These are phyloP conservation scores for Clarias pachynema DNA, from an alignment of 2,797 vertebrate species.

Conservation along the genomic window DNA sequence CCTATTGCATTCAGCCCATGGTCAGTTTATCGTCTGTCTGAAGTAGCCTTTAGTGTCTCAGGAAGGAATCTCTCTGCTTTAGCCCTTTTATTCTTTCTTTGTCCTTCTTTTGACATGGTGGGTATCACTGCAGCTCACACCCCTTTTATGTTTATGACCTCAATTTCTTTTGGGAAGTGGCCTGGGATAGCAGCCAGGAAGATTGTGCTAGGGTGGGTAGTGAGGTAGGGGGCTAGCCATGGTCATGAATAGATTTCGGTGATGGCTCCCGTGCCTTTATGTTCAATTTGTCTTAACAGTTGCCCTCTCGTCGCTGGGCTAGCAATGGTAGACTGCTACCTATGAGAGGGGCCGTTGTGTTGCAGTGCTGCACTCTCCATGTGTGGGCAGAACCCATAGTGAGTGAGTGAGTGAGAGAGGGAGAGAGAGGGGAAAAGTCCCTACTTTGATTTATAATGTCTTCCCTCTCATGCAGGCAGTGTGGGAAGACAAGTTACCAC, in stretches of 20 bases:
- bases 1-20: constrained; percentile 43
- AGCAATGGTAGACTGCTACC: constrained; percentile 53
- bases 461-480: constrained; percentile 41
- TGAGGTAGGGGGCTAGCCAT: constrained; percentile 55
- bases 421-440: constrained; percentile 42
- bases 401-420: constrained; percentile 23
- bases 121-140: constrained; percentile 45
- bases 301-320: constrained; percentile 52
- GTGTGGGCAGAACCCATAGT: constrained; percentile 55
- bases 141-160: constrained; percentile 60
- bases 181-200: constrained; percentile 58
- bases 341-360: constrained; percentile 53
- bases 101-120: constrained; percentile 48
- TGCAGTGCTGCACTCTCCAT: constrained; percentile 46
- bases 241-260: constrained; percentile 52
- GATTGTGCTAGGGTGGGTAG: constrained; percentile 56
- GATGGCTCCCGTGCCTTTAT: constrained; percentile 58
- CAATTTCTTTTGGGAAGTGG: constrained; percentile 63
- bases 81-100: constrained; percentile 45
- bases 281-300: constrained; percentile 61
- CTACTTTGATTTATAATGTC: constrained; percentile 55
- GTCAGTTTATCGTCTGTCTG: constrained; percentile 52
- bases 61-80: constrained; percentile 46
- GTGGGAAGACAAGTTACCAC: constrained; percentile 40
- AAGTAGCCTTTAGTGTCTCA: constrained; percentile 39